These are phyloP conservation scores for Antheraea yamamai DNA, from an alignment of 2,888 invertebrate genomes.

Conservation along the genomic window DNA sequence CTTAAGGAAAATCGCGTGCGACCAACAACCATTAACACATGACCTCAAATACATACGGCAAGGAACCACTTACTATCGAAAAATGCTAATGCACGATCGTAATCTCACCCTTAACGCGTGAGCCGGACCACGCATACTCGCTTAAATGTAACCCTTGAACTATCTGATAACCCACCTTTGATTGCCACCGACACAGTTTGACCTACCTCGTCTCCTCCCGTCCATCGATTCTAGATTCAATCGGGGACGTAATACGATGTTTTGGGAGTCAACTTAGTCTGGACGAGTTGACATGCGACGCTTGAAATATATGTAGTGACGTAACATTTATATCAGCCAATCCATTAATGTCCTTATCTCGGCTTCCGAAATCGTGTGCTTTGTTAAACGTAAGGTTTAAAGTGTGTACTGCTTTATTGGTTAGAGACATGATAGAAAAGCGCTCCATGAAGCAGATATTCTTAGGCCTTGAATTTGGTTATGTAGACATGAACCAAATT, in stretches of 20 bases:
- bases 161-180: conserved; percentile 71
- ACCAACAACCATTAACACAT: conserved; percentile 61
- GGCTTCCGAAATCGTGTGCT: conserved; percentile 77
- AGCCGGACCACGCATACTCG: conserved; percentile 74
- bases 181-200: conserved; percentile 46
- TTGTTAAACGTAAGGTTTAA: conserved; percentile 43
- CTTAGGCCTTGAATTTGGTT: not conserved
- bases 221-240: no score
- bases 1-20: conserved; percentile 57
- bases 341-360: conserved; percentile 80
- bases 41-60: conserved; percentile 71
- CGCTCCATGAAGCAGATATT: not conserved
- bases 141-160: conserved; percentile 76
- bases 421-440: conserved; percentile 55
- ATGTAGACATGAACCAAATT: not conserved
- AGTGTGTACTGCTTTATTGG: conserved; percentile 65
- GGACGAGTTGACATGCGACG: conserved; percentile 67
- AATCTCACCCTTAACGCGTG: conserved; percentile 70
- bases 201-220: conserved; percentile 33
- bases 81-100: conserved; percentile 77
- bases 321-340: conserved; percentile 81
- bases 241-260: not conserved
- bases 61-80: conserved; percentile 57
- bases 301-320: conserved; percentile 79
- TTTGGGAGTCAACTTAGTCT: conserved; percentile 40